Conservation (phyloP, 2,113 vertebrate genomes). For the Daboia siamensis region DNA sequence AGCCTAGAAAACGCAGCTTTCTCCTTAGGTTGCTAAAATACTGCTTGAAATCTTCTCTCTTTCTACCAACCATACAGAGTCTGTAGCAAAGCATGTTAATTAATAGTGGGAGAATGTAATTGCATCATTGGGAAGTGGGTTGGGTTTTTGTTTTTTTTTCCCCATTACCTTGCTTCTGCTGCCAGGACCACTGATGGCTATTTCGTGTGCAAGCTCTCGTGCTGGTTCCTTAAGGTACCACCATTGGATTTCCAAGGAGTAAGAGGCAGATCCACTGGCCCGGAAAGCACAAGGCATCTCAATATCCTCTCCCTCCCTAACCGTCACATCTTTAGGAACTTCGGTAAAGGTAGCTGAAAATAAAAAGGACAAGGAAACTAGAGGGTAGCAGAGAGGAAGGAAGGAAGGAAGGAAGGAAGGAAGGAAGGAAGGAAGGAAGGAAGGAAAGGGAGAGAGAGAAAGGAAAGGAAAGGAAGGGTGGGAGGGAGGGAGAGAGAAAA, state of each 20-base stretch:
- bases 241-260: conserved; percentile 95
- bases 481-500: no score
- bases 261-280: conserved; percentile 84
- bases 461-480: no score
- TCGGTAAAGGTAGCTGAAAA: conserved; percentile 87
- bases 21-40: not conserved
- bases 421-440: fast-evolving
- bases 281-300: conserved; percentile 96
- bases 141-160: not conserved
- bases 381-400: not conserved
- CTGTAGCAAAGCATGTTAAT: not conserved
- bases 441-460: no score
- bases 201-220: conserved; percentile 80
- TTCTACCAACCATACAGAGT: fast-evolving
- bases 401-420: not conserved
- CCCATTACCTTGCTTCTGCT: conserved; percentile 84
- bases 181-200: conserved; percentile 80
- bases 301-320: conserved; percentile 92
- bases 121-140: not conserved
- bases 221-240: conserved; percentile 89
- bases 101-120: not conserved
- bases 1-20: not conserved
- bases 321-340: conserved; percentile 92
- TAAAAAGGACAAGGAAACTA: conserved; percentile 56
- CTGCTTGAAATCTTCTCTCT: not conserved